Conservation (phyloP, 2,113 vertebrate species). For the Cebus imitator region DNA sequence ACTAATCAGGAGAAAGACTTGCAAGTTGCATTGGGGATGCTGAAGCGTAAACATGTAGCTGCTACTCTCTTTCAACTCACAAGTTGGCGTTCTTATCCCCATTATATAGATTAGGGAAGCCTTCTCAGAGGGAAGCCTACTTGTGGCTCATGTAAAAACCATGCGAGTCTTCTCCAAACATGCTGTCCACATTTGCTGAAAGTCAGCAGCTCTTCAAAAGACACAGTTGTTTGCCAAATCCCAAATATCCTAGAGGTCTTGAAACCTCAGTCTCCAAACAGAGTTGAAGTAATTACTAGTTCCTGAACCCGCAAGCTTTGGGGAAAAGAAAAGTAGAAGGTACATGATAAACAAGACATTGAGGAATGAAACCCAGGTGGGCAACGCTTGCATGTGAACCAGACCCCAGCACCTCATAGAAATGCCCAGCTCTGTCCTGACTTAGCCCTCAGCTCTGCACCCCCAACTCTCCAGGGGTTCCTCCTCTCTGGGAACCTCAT, state of each 20-base stretch:
- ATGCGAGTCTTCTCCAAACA: neutral
- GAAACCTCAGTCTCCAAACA: neutral
- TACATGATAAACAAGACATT: fast-evolving
- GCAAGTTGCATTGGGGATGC: neutral
- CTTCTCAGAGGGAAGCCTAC: neutral
- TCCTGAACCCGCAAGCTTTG: neutral
- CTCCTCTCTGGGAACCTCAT: neutral
- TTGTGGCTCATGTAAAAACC: neutral
- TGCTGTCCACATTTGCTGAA: neutral
- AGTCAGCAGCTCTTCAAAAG: conserved; percentile 1
- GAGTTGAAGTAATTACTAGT: neutral
- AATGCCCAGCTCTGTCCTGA: neutral
- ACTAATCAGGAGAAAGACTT: neutral
- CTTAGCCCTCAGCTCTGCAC: neutral
- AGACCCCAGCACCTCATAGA: neutral
- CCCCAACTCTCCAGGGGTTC: neutral
- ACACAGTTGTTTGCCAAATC: neutral
- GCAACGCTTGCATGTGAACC: neutral
- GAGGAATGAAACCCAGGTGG: neutral
- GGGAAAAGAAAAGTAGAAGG: neutral
- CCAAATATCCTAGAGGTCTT: neutral
- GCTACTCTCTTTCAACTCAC: neutral
- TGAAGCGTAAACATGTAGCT: neutral
- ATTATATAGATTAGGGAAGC: too few relatives aligned
- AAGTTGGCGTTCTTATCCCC: neutral